Base-by-base conservation (phyloP, 53 echinoderm and acorn worm genomes). In the Patiria pectinifera region DNA sequence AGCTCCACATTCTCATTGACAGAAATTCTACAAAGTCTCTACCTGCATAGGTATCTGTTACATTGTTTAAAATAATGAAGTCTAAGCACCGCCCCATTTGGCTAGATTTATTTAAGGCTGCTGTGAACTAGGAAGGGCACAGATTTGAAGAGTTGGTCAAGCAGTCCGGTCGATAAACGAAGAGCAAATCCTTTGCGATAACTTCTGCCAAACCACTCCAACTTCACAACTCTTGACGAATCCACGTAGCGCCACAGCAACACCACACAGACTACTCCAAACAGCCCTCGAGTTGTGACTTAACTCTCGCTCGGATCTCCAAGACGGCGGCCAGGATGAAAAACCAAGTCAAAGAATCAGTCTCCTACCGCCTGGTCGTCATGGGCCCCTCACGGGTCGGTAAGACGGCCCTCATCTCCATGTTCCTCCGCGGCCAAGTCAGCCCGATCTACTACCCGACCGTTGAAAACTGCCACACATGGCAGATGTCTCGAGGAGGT, bases 381-480 rank as follows among this genome's bases (percentile, higher is more conserved):
- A 61, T 96, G 89, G 96, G 96, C 3, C 49, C 93, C 2, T 86
- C 95, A 2, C 84, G 71, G 8, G 94, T 94, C 2, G 96, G 96
- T 48, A 96, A 96, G 48, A 85, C 95, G 2, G 83, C 96, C 1
- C 71, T 96, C 71, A 83, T 96, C 46, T 85, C 85, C 81, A 95
- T 82, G 70, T 93, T 93, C 61, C 79, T 95, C 23, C 45, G 85
- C 1, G 81, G 81, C 11, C 9, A 15, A 8, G 59, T 60, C 48
- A 48, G 59, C 48, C 47, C 62, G 21, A 43, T 18, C 11, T 94
- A 96, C 93, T 92, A 26, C 9, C 93, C 93, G 26, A 95, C 96
- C 3, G 86, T 95, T 1, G 94, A 93, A 70, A 93, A 95, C 76
- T 82, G 92, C 69, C 89, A 93, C 91, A 76, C 84, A 9, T 46